Percentiles rank a stretch among this genome's conserved stretches.
Evolutionary conservation across 2,113 vertebrate genomes (phyloP).

Genomic region (Bufo gargarizans): DNA sequence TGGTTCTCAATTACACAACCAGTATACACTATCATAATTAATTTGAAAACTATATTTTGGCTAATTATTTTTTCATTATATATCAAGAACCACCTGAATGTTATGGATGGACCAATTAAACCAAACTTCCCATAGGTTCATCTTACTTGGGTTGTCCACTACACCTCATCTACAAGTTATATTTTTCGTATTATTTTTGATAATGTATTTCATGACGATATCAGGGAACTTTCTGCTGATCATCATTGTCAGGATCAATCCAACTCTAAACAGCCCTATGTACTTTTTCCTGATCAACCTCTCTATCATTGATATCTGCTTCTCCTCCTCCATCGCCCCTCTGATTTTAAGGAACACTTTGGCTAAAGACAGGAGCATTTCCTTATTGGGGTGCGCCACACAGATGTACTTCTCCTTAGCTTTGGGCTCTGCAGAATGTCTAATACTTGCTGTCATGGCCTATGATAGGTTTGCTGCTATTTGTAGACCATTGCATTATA

Average conservation of each 20-base stretch:
- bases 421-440: background rate
- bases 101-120: constrained; percentile 11
- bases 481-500: constrained; percentile 33
- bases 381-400: background rate
- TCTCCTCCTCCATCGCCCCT: background rate
- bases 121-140: background rate
- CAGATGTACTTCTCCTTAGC: background rate
- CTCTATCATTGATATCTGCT: background rate
- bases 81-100: background rate
- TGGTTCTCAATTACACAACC: no score
- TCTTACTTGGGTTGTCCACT: constrained; percentile 8
- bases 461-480: background rate
- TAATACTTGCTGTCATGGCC: constrained; percentile 1
- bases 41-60: no score
- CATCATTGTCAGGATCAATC: background rate
- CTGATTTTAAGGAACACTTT: background rate
- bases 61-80: background rate
- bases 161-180: background rate
- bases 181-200: background rate
- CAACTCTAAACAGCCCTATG: background rate
- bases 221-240: background rate
- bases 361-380: constrained; percentile 10
- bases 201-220: background rate
- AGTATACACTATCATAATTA: no score
- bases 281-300: background rate